A percentile compares a stretch with the other conserved stretches of the same genome.
These are phyloP conservation scores for Argyrosomus japonicus DNA, from an alignment of 2,113 vertebrate genomes.

Conservation along the genomic window DNA sequence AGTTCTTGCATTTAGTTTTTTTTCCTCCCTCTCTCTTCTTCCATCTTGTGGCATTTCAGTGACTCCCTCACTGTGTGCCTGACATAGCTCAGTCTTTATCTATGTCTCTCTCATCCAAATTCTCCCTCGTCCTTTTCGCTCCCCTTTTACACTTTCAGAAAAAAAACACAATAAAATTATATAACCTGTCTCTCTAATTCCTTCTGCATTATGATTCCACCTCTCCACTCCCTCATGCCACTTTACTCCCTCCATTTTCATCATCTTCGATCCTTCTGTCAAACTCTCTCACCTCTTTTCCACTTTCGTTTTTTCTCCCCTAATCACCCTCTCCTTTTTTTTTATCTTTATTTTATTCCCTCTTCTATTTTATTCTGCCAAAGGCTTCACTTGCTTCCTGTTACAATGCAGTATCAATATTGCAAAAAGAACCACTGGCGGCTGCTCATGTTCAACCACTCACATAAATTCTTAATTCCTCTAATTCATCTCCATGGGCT, in stretches of 20 bases:
- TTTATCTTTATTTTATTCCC: slow-evolving; percentile 50
- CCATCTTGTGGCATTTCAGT: slow-evolving; percentile 31
- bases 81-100: slow-evolving; percentile 46
- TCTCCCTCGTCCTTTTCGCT: slow-evolving; percentile 40
- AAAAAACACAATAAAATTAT: slow-evolving; percentile 56
- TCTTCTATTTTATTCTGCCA: slow-evolving; percentile 44
- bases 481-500: slow-evolving; percentile 56
- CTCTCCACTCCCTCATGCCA: slow-evolving; percentile 42
- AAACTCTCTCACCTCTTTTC: slow-evolving; percentile 33
- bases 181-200: slow-evolving; percentile 63
- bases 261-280: slow-evolving; percentile 58
- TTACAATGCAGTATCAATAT: slow-evolving; percentile 74
- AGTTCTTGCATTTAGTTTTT: slow-evolving; percentile 12
- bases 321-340: slow-evolving; percentile 43
- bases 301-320: slow-evolving; percentile 7
- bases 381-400: slow-evolving; percentile 55
- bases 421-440: slow-evolving; percentile 64
- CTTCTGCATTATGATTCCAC: slow-evolving; percentile 51
- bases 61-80: slow-evolving; percentile 29
- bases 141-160: slow-evolving; percentile 30
- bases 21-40: not conserved
- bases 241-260: slow-evolving; percentile 50
- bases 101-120: slow-evolving; percentile 20
- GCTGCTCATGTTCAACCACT: slow-evolving; percentile 67
- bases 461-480: slow-evolving; percentile 68